phyloP scores from a whole-genome alignment of 2,113 vertebrate genomes.

The Anoura caudifer region DNA sequence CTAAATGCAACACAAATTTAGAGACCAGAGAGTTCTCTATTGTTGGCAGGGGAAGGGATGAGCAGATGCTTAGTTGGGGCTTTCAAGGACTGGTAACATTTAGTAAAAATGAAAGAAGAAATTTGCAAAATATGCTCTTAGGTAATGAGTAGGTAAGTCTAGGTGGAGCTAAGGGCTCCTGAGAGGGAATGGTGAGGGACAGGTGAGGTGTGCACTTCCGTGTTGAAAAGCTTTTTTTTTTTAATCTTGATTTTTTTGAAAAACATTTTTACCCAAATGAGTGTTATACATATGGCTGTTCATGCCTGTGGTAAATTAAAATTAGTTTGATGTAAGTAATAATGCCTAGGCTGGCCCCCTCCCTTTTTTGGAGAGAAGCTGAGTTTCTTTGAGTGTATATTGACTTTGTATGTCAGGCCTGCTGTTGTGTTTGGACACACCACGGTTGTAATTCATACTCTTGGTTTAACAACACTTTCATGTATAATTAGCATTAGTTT shows the following conservation, averaged over 20 bases:
- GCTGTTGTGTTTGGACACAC: slow-evolving; percentile 62
- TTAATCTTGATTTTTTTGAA: not conserved
- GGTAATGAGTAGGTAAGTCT: not conserved
- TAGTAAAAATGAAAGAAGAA: not conserved
- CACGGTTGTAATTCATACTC: slow-evolving; percentile 55
- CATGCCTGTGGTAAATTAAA: slow-evolving; percentile 21
- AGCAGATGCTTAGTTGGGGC: not conserved
- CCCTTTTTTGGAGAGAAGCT: not conserved
- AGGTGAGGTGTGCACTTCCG: not conserved
- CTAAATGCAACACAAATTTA: not conserved
- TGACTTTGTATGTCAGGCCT: slow-evolving; percentile 35
- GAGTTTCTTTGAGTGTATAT: not conserved
- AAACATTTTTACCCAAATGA: not conserved
- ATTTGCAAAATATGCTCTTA: not conserved
- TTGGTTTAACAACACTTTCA: slow-evolving; percentile 63
- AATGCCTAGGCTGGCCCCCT: not conserved
- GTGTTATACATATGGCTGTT: not conserved
- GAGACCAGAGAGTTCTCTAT: not conserved
- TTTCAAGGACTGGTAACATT: not conserved
- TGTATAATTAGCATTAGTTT: slow-evolving; percentile 70
- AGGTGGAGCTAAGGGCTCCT: not conserved
- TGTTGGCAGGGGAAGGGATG: not conserved
- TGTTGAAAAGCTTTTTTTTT: not conserved
- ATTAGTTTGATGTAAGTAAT: not conserved
- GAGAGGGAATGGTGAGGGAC: not conserved